These are phyloP conservation scores for Murina feae DNA, from an alignment of 2,113 vertebrate species.

Conservation along the genomic window DNA sequence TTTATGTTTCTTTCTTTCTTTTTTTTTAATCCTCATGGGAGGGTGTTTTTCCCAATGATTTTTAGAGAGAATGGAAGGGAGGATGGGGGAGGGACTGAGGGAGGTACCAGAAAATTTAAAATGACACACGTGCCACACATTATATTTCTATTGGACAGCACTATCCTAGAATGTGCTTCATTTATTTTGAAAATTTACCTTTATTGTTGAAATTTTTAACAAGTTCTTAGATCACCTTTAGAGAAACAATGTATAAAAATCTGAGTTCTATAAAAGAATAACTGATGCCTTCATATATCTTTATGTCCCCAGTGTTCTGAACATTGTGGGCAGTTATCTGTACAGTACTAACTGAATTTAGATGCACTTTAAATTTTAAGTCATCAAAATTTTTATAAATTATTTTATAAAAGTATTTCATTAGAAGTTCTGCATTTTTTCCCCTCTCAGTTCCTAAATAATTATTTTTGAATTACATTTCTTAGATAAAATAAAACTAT, in stretches of 20 bases:
- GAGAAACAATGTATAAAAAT: not conserved
- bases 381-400: not conserved
- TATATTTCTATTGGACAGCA: not conserved
- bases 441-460: not conserved
- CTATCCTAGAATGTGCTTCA: not conserved
- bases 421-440: not conserved
- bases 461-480: slow-evolving; percentile 32
- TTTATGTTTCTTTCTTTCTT: not conserved
- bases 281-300: not conserved
- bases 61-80: too few relatives aligned
- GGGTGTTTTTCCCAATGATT: too few relatives aligned
- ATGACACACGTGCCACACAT: not conserved
- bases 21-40: too few relatives aligned
- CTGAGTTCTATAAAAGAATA: not conserved
- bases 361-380: not conserved
- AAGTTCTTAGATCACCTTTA: not conserved
- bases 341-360: not conserved
- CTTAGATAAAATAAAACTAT: slow-evolving; percentile 2
- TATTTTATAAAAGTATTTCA: not conserved
- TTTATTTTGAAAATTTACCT: too few relatives aligned
- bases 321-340: not conserved
- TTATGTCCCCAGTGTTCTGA: not conserved
- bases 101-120: not conserved
- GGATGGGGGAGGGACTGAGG: not conserved
- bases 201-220: not conserved